Conservation (phyloP, 2,113 vertebrate genomes). For the Cyanoderma ruficeps region DNA sequence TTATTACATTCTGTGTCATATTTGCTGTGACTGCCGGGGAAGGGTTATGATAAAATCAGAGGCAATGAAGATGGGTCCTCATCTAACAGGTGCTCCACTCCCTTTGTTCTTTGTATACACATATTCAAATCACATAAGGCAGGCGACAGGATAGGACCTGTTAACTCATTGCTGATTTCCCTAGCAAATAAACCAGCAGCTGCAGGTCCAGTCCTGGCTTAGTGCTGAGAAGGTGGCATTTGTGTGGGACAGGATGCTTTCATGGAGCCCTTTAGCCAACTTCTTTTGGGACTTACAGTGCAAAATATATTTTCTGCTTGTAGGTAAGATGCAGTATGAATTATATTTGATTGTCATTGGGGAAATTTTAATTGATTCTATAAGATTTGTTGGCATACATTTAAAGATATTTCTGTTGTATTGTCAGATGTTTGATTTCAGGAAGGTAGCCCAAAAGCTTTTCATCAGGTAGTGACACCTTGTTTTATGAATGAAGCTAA, state of each 20-base stretch:
- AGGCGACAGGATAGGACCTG: conserved; percentile 75
- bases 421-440: background rate
- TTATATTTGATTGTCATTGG: background rate
- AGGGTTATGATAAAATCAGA: conserved; percentile 34
- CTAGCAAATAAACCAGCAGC: conserved; percentile 81
- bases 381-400: background rate
- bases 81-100: conserved; percentile 79
- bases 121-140: conserved; percentile 80
- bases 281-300: conserved; percentile 61
- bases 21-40: conserved; percentile 22
- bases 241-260: conserved; percentile 72
- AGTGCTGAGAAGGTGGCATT: conserved; percentile 29
- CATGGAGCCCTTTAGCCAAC: conserved; percentile 69
- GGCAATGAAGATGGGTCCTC: conserved; percentile 64
- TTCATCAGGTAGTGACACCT: background rate
- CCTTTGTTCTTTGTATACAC: conserved; percentile 80
- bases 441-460: conserved; percentile 26
- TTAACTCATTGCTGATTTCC: conserved; percentile 80
- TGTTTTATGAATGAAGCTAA: background rate
- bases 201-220: conserved; percentile 62
- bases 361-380: background rate
- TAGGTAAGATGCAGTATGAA: conserved; percentile 74
- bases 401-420: background rate
- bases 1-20: conserved; percentile 40
- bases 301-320: conserved; percentile 72